Percentiles rank a stretch among this genome's conserved stretches.
Conservation (phyloP, 2,888 invertebrate species). For the Perithous albicinctus region DNA sequence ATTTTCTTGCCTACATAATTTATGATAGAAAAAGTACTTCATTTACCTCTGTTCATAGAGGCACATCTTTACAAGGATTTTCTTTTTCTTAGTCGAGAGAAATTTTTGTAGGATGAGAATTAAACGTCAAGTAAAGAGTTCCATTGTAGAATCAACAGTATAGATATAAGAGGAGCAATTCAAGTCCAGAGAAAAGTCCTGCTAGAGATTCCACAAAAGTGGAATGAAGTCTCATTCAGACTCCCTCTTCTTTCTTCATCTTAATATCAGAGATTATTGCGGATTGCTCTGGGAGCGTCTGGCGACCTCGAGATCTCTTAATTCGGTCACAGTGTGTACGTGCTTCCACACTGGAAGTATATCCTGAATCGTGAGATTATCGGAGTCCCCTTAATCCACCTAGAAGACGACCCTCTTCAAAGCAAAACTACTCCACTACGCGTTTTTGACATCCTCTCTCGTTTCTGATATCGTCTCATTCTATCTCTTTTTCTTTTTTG, state of each 20-base stretch:
- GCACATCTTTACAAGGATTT: neutral
- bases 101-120: neutral
- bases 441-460: constrained; percentile 1
- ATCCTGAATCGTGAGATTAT: constrained; percentile 58
- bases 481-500: constrained; percentile 62
- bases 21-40: neutral
- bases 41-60: neutral
- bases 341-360: constrained; percentile 28
- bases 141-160: constrained; percentile 12
- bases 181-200: neutral
- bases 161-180: constrained; percentile 1
- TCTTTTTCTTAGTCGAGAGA: neutral
- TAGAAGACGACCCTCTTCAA: constrained; percentile 31
- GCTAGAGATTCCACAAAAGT: neutral
- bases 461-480: constrained; percentile 3
- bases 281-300: constrained; percentile 32
- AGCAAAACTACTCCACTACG: neutral
- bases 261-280: constrained; percentile 64
- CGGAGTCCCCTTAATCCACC: constrained; percentile 55
- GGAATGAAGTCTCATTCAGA: constrained; percentile 18
- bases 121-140: neutral
- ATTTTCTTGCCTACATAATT: too few relatives aligned
- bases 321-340: constrained; percentile 20
- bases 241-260: constrained; percentile 20
- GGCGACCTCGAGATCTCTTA: constrained; percentile 27